Evolutionary conservation across 1,140 invertebrate species (phyloP), one percentile per base, ranked within the genome.

Genomic region (Aphaenogaster floridana): DNA sequence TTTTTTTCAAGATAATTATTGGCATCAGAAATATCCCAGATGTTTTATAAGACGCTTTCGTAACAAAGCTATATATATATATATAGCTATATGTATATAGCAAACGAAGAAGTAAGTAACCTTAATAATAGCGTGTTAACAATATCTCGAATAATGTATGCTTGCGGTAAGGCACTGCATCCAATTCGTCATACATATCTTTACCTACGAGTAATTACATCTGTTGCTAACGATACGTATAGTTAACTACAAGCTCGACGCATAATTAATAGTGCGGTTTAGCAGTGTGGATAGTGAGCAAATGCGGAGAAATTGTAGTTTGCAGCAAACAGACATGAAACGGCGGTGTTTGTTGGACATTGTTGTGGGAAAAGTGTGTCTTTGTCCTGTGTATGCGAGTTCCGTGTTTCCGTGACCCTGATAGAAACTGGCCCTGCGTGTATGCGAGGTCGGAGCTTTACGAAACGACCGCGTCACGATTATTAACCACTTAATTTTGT

Each of bases 291-390:
- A 76, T 9, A 42, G 66, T 89, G 86, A 74, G 74, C 76, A 86
- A 88, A 91, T 66, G 28, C 88, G 89, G 84, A 90, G 88, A 92
- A 94, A 93, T 94, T 91, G 88, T 71, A 88, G 50, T 50, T 86
- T 79, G 63, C n/a, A 50, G 7, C 54, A 59, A 69, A 50, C 66
- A 54, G 83, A 78, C 66, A 57, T 64, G 83, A 87, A 84, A 85
- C 61, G 90, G 79, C 71, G 74, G 89, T 77, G 87, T 91, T 89
- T 90, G 88, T 89, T 90, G 87, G 69, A 90, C 86, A 91, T 92
- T 93, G 92, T 94, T 93, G 89, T 93, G 91, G 92, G 94, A 95
- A 95, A 95, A 95, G 95, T 95, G 93, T 95, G 94, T 94, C 94
- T 95, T 94, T 87, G 93, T 95, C 94, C 90, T 93, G 92, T 54